Evolutionary conservation across 2,113 vertebrate genomes (phyloP).

Genomic region (Coptodon rendalli): DNA sequence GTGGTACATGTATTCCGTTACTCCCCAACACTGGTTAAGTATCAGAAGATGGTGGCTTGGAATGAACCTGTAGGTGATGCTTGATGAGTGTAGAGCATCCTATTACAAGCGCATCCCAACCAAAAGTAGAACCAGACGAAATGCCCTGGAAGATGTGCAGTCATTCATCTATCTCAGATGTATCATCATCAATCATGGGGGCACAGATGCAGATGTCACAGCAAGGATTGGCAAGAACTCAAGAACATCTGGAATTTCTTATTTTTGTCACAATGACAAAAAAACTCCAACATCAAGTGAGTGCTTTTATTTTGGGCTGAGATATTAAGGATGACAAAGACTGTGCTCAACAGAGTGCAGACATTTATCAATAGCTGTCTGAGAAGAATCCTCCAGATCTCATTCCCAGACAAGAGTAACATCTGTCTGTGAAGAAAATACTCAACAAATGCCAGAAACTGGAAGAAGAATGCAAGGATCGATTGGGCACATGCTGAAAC

Average conservation of each 20-base stretch:
- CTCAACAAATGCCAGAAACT: background rate
- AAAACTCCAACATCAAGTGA: background rate
- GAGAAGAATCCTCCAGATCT: background rate
- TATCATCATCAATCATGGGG: background rate
- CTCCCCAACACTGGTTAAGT: background rate
- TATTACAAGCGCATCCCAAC: fast-evolving
- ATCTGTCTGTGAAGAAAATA: background rate
- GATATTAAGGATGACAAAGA: background rate
- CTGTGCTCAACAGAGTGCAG: background rate
- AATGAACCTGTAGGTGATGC: background rate
- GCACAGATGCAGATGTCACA: background rate
- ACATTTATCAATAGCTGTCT: background rate
- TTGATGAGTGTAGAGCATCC: background rate
- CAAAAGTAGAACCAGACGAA: background rate
- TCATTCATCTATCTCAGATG: background rate
- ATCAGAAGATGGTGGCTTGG: background rate
- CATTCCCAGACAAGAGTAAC: background rate
- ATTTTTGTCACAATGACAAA: background rate
- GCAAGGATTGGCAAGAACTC: background rate
- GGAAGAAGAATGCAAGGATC: background rate
- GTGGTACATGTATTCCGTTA: background rate
- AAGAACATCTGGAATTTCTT: background rate
- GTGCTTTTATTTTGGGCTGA: background rate
- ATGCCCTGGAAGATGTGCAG: background rate
- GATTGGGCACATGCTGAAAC: background rate